Base-by-base conservation (phyloP, 1,140 invertebrate genomes). In the Nymphalis io region DNA sequence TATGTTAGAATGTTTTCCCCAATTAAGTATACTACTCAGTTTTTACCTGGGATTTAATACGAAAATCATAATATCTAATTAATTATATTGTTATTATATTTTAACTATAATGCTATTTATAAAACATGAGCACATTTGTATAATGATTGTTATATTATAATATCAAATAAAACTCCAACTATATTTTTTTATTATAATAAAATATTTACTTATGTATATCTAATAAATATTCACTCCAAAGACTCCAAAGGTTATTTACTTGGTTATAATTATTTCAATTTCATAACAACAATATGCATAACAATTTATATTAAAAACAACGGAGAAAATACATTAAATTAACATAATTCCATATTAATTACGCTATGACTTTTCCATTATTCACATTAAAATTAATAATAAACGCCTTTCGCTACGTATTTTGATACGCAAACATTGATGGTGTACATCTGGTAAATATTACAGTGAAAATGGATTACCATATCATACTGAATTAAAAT, bases 371-470 rank as follows among this genome's bases (percentile, higher is more conserved):
- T 68, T 60, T 74, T 76, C 70, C 69, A 65, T 60, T 61, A 67
- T 64, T 57, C 39, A 66, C 67, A 70, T 71, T 60, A 55, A 72
- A 70, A 68, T 64, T 74, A 62, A 72, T 71, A 73, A 68, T 68
- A 60, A 60, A 71, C 48, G 72, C 62, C 48, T 68, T 46, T 53
- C 55, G 68, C 63, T 60, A 59, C 63, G 72, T 73, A 66, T 70
- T 73, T 70, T 61, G 67, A 63, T 55, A 55, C 65, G 60, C 60
- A 73, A 73, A 73, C 70, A 73, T 69, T 58, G 21, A 27, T 15
- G 12, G 51, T n/a, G 51, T 59, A 62, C 60, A 40, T 39, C 39
- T 63, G 55, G 62, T 66, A 63, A 69, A 61, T 69, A 62, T 67
- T 72, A 71, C 59, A 60, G 18, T 57, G 64, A n/a, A 38, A 33